Base-by-base conservation (phyloP, 2,797 vertebrate species). In the Passerculus sandwichensis region DNA sequence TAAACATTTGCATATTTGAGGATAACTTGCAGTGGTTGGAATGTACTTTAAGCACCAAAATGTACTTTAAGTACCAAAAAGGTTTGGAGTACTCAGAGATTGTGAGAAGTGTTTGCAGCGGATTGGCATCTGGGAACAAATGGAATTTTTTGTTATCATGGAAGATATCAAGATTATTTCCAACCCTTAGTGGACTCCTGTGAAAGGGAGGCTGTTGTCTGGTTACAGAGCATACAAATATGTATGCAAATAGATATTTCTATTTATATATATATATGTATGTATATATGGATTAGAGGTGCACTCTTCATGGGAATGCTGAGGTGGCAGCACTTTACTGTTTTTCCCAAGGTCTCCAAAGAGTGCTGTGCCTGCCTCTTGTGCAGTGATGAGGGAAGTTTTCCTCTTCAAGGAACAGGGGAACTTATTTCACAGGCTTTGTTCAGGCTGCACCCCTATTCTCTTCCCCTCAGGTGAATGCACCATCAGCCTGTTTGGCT, bases 71-170 rank as follows among this genome's bases (percentile, higher is more conserved):
- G 50, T 65, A 30, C 64, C 42, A 19, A 71, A 88, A 88, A 50
- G 30, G 30, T 27, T 86, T 90, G 82, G 91, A 95, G 91, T 57
- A 50, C 53, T 64, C 22, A 13, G 76, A 93, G 89, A 88, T 50
- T 94, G 66, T 42, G 25, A 91, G 60, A 93, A 96, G 91, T 94
- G 91, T 94, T 96, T 95, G 82, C 85, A 71, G 48, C 4, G 4
- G 50, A 76, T 13, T 79, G 44, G 83, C 45, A 82, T 88, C 57
- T 77, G n/a, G 60, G 48, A 93, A 69, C n/a, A 83, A 91, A 91
- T 21, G 71, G 54, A 93, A 57, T 67, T 74, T 87, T 89, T 87
- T 76, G 65, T 64, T 96, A 85, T 88, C 91, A 9, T 64, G 23
- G 76, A 70, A 74, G 78, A 89, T 69, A 91, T 50, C 51, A 79